Conservation (phyloP, 2,797 vertebrate species). For the Craterocephalus amniculus region DNA sequence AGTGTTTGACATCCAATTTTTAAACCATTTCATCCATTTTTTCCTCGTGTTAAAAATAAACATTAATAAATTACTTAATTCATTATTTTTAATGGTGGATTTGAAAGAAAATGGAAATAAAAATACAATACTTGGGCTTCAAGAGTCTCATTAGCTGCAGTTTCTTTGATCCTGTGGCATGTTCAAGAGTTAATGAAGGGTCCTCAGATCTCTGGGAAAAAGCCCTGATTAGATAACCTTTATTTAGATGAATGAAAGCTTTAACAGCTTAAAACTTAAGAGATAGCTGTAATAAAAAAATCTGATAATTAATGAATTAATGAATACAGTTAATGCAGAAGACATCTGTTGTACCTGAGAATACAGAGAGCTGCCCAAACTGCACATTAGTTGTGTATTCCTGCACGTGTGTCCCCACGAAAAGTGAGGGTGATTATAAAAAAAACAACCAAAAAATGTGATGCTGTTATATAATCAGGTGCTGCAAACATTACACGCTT, state of each 20-base stretch:
- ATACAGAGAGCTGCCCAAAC: not conserved
- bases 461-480: constrained; percentile 17
- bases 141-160: not conserved
- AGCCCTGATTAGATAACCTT: too few relatives aligned
- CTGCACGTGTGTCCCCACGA: too few relatives aligned
- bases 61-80: not conserved
- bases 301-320: too few relatives aligned
- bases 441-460: not conserved
- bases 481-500: constrained; percentile 11
- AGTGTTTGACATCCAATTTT: not conserved
- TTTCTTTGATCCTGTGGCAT: not conserved
- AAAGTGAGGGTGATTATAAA: not conserved
- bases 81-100: too few relatives aligned
- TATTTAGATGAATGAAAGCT: too few relatives aligned
- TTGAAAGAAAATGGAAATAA: not conserved
- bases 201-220: not conserved
- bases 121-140: not conserved
- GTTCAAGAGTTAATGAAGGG: not conserved
- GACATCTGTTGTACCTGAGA: too few relatives aligned
- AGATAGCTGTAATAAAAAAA: too few relatives aligned
- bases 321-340: too few relatives aligned
- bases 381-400: constrained; percentile 6
- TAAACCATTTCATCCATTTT: too few relatives aligned
- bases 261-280: too few relatives aligned
- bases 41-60: not conserved